phyloP scores from a whole-genome alignment of 92 coral and sea anemone genomes.

The Epizoanthus scotinus region DNA sequence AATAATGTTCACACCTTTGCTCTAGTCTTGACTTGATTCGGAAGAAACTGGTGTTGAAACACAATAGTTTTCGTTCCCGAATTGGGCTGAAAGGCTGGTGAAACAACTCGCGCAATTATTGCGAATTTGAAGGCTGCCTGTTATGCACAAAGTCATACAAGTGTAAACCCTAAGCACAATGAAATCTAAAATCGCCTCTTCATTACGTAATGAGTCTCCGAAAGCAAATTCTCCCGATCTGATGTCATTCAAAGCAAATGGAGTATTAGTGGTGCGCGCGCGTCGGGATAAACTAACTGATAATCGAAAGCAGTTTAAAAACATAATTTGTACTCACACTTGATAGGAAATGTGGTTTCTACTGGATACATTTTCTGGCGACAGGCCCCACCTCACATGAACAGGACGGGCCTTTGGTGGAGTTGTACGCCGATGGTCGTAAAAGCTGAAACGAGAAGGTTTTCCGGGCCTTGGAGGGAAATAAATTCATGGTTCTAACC shows the following conservation, averaged over 20 bases:
- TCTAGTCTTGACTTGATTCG: constrained; percentile 8
- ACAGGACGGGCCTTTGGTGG: not conserved
- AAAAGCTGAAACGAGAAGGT: constrained; percentile 18
- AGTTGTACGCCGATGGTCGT: constrained; percentile 28
- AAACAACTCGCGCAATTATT: not conserved
- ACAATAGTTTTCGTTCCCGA: not conserved
- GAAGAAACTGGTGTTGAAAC: constrained; percentile 26
- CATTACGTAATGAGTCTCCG: constrained; percentile 39
- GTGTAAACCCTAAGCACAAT: constrained; percentile 32
- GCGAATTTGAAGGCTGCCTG: constrained; percentile 32
- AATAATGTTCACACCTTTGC: constrained; percentile 6
- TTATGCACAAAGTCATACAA: constrained; percentile 43
- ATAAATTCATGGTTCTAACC: constrained; percentile 37
- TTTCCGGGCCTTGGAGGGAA: constrained; percentile 19
- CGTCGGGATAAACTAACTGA: not conserved
- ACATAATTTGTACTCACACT: too few relatives aligned
- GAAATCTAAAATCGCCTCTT: constrained; percentile 39
- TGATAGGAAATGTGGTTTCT: constrained; percentile 1
- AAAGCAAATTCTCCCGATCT: constrained; percentile 40
- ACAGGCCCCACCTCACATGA: not conserved
- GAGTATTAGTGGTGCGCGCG: constrained; percentile 19
- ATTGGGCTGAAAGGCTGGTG: not conserved
- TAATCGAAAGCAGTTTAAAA: not conserved
- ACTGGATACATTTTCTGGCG: not conserved
- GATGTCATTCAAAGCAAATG: constrained; percentile 38